phyloP scores from a whole-genome alignment of 2,797 vertebrate genomes.

The Paguma larvata region DNA sequence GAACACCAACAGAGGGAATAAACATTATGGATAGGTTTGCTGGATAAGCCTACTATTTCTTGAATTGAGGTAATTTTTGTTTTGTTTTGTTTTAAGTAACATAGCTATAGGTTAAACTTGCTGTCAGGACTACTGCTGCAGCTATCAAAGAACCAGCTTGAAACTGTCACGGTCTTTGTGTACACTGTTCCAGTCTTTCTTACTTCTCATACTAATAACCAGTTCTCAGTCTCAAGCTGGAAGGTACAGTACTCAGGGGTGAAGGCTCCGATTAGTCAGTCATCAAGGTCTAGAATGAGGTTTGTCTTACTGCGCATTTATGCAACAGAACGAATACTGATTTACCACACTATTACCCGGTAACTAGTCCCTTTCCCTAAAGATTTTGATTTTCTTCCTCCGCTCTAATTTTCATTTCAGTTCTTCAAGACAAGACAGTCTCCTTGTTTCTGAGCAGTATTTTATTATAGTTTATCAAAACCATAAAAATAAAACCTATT shows the following conservation, averaged over 20 bases:
- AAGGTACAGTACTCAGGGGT: neutral
- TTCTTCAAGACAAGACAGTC: neutral
- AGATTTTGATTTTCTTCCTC: neutral
- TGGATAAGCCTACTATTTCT: conserved; percentile 15
- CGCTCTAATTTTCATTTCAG: conserved; percentile 31
- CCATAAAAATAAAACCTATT: neutral
- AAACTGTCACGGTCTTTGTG: neutral
- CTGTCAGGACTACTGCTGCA: neutral
- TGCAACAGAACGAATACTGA: neutral
- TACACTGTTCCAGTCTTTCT: neutral
- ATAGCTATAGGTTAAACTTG: neutral
- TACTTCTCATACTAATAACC: neutral
- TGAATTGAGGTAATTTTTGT: conserved; percentile 31
- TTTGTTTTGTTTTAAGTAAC: neutral
- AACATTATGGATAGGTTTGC: neutral
- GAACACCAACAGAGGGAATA: conserved; percentile 55
- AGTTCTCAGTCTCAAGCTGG: neutral
- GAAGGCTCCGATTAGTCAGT: neutral
- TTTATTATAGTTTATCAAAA: conserved; percentile 18
- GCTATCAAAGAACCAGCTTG: conserved; percentile 19
- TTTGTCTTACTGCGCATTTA: neutral
- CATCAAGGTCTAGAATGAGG: neutral
- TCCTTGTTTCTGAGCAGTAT: neutral
- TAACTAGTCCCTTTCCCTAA: conserved; percentile 11
- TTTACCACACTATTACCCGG: neutral